phyloP scores from a whole-genome alignment of 2,797 vertebrate species.

The Pogonophryne albipinna region DNA sequence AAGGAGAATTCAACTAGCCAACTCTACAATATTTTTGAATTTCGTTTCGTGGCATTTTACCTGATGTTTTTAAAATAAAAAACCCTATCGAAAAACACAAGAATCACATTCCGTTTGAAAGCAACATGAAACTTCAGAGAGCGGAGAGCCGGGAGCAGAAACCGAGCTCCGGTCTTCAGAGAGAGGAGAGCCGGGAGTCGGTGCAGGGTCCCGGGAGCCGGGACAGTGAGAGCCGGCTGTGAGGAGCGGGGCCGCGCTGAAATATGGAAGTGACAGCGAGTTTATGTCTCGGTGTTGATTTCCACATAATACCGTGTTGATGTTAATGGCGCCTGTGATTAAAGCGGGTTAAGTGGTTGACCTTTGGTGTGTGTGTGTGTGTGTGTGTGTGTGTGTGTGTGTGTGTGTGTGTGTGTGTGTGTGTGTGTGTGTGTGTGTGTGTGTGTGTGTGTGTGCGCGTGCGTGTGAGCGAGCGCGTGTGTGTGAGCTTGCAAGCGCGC shows the following conservation, averaged over 20 bases:
- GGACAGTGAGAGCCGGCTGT: too few relatives aligned
- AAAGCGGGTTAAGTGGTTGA: slow-evolving; percentile 76
- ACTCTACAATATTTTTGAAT: not conserved
- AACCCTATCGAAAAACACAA: not conserved
- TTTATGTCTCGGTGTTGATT: slow-evolving; percentile 64
- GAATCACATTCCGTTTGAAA: not conserved
- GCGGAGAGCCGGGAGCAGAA: too few relatives aligned
- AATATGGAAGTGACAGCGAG: slow-evolving; percentile 52
- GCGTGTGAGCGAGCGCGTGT: too few relatives aligned
- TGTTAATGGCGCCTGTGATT: slow-evolving; percentile 74
- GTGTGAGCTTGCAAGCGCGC: not conserved
- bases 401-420: slow-evolving; percentile 20
- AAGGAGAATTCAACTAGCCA: not conserved
- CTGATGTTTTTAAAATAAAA: not conserved
- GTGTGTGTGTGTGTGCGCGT: too few relatives aligned
- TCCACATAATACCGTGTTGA: slow-evolving; percentile 63
- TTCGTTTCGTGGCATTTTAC: not conserved
- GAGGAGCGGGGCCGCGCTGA: slow-evolving; percentile 10
- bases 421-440: too few relatives aligned
- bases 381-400: slow-evolving; percentile 33
- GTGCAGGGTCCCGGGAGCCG: too few relatives aligned
- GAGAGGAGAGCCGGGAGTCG: too few relatives aligned
- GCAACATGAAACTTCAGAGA: too few relatives aligned
- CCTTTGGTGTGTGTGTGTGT: slow-evolving; percentile 42
- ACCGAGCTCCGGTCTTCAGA: too few relatives aligned